phyloP scores from a whole-genome alignment of 2,888 invertebrate species.

The Coleophora flavipennella region DNA sequence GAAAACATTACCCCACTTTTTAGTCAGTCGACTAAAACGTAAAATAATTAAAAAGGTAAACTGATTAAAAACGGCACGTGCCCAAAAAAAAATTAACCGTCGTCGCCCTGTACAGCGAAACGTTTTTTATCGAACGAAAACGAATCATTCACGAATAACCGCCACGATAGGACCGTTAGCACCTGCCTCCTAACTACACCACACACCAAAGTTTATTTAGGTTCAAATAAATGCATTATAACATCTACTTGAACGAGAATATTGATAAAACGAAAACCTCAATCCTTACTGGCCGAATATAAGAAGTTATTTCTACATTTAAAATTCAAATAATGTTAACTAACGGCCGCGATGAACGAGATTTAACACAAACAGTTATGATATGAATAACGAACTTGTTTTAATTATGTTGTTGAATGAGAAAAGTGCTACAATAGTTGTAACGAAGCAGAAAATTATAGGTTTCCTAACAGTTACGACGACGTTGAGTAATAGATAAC shows the following conservation, averaged over 20 bases:
- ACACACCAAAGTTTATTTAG: not conserved
- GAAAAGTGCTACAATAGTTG: not conserved
- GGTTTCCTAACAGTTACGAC: slow-evolving; percentile 50
- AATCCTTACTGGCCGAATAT: not conserved
- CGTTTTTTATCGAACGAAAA: slow-evolving; percentile 56
- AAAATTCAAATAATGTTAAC: slow-evolving; percentile 7
- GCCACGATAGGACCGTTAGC: slow-evolving; percentile 56
- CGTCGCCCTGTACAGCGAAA: slow-evolving; percentile 5
- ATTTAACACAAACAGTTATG: slow-evolving; percentile 15
- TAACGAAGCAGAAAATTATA: slow-evolving; percentile 24
- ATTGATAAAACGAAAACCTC: slow-evolving; percentile 1
- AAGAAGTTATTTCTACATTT: slow-evolving; percentile 2
- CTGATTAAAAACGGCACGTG: slow-evolving; percentile 3
- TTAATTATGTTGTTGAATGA: slow-evolving; percentile 13
- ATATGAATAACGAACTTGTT: slow-evolving; percentile 8
- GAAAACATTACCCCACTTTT: no score
- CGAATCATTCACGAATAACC: slow-evolving; percentile 59
- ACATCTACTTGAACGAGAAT: slow-evolving; percentile 1
- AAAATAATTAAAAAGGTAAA: slow-evolving; percentile 2
- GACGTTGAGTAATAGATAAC: slow-evolving; percentile 54
- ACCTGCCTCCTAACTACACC: slow-evolving; percentile 36
- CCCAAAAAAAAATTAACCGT: slow-evolving; percentile 5
- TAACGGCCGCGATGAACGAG: slow-evolving; percentile 3
- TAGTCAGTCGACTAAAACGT: no score
- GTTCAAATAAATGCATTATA: not conserved